A percentile compares a stretch with the other conserved stretches of the same genome.
These are phyloP conservation scores for Parapsyche elsis DNA, from an alignment of 1,140 invertebrate genomes.

Conservation along the genomic window DNA sequence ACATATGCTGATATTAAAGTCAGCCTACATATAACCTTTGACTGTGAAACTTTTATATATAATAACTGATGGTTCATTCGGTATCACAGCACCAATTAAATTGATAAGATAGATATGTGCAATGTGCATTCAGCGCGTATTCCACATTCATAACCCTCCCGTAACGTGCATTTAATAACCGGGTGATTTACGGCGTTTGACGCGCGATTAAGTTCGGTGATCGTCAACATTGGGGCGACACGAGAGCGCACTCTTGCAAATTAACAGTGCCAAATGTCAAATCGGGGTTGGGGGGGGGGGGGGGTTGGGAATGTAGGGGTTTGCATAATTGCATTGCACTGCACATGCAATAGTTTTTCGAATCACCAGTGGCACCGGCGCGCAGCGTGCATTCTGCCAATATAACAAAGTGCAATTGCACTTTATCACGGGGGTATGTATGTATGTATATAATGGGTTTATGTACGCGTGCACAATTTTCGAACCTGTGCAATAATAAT, in stretches of 20 bases:
- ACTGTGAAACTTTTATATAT: too few relatives aligned
- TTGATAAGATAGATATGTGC: neutral
- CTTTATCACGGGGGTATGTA: neutral
- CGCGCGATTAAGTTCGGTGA: slow-evolving; percentile 14
- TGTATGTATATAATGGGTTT: too few relatives aligned
- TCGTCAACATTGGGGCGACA: slow-evolving; percentile 19
- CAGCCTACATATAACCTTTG: too few relatives aligned
- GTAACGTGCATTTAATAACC: neutral
- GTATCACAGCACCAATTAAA: too few relatives aligned
- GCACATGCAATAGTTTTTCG: slow-evolving; percentile 37
- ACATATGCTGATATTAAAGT: too few relatives aligned
- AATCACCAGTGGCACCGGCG: slow-evolving; percentile 7
- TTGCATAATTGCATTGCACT: neutral
- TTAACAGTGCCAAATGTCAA: slow-evolving; percentile 47
- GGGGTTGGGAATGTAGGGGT: slow-evolving; percentile 1
- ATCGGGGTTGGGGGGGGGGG: slow-evolving; percentile 4
- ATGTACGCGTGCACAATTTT: too few relatives aligned
- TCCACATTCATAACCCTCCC: neutral
- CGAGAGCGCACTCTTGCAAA: slow-evolving; percentile 52
- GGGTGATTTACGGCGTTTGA: slow-evolving; percentile 15
- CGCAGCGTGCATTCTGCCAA: slow-evolving; percentile 18
- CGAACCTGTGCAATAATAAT: too few relatives aligned
- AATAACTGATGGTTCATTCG: too few relatives aligned
- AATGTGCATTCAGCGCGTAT: neutral
- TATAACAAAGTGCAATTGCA: slow-evolving; percentile 46